Percentiles rank a stretch among this genome's conserved stretches.
Conservation (phyloP, 2,797 vertebrate genomes). For the Pangasius mekongensis region DNA sequence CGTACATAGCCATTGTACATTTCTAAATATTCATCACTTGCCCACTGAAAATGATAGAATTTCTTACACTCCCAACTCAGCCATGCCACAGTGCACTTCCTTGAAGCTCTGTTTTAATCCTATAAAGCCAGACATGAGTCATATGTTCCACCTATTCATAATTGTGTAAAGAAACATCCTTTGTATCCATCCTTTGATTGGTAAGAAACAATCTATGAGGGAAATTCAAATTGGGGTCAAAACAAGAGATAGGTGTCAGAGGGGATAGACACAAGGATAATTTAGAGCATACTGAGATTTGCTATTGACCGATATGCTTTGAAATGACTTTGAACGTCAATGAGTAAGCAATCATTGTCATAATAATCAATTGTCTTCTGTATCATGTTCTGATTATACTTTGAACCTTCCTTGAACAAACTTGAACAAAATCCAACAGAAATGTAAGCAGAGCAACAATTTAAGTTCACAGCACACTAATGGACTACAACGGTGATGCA, state of each 20-base stretch:
- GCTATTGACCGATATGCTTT: not conserved
- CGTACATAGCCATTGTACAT: not conserved
- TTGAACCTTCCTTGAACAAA: not conserved
- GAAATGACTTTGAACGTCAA: not conserved
- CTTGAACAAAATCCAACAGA: not conserved
- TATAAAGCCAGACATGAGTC: not conserved
- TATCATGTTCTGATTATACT: not conserved
- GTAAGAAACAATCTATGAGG: not conserved
- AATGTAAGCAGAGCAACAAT: not conserved
- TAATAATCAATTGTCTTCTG: not conserved
- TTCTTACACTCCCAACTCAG: not conserved
- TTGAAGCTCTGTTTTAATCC: slow-evolving; percentile 18
- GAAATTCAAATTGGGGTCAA: not conserved
- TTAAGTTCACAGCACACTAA: not conserved
- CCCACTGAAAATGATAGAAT: not conserved
- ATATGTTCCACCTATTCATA: not conserved
- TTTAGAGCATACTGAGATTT: not conserved
- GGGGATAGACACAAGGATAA: not conserved
- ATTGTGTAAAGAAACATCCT: not conserved
- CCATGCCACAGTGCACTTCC: slow-evolving; percentile 1
- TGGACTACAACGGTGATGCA: not conserved
- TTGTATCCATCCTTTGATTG: not conserved
- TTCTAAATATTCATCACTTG: slow-evolving; percentile 2
- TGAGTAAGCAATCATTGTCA: not conserved
- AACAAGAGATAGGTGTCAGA: not conserved